Percentiles rank a stretch among this genome's conserved stretches.
Evolutionary conservation across 1,140 invertebrate species (phyloP).

Genomic region (Heliconius himera): DNA sequence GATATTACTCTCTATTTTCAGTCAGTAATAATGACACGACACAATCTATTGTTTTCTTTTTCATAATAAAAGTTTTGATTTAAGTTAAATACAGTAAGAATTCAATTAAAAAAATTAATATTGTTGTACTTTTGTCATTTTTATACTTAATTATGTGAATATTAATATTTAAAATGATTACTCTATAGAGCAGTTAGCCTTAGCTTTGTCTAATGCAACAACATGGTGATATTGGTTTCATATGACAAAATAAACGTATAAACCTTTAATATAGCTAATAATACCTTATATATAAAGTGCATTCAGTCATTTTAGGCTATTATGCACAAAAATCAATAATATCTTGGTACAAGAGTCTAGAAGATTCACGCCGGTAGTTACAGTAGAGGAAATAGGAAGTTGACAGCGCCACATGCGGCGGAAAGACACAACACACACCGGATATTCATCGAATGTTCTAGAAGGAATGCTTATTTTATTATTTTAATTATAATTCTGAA

Average conservation of each 20-base stretch:
- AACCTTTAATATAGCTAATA: neutral
- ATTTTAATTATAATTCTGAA: slow-evolving; percentile 39
- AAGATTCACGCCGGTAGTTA: slow-evolving; percentile 40
- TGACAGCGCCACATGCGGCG: slow-evolving; percentile 51
- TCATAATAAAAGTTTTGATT: neutral
- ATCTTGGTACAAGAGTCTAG: slow-evolving; percentile 48
- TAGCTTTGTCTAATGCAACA: neutral
- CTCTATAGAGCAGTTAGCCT: neutral
- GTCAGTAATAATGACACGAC: neutral
- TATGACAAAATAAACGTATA: neutral
- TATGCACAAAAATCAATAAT: slow-evolving; percentile 50
- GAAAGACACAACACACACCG: slow-evolving; percentile 52
- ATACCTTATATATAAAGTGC: neutral
- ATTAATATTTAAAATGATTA: neutral
- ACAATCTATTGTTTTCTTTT: neutral
- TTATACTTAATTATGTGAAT: neutral
- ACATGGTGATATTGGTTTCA: neutral
- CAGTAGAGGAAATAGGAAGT: slow-evolving; percentile 50
- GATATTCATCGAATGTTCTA: slow-evolving; percentile 63
- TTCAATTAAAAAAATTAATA: neutral
- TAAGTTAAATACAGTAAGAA: neutral
- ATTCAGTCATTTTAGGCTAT: neutral
- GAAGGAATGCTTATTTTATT: slow-evolving; percentile 35
- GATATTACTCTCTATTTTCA: neutral
- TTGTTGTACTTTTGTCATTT: neutral